Evolutionary conservation across 2,888 invertebrate species (phyloP).

Genomic region (Melitaea athalia): DNA sequence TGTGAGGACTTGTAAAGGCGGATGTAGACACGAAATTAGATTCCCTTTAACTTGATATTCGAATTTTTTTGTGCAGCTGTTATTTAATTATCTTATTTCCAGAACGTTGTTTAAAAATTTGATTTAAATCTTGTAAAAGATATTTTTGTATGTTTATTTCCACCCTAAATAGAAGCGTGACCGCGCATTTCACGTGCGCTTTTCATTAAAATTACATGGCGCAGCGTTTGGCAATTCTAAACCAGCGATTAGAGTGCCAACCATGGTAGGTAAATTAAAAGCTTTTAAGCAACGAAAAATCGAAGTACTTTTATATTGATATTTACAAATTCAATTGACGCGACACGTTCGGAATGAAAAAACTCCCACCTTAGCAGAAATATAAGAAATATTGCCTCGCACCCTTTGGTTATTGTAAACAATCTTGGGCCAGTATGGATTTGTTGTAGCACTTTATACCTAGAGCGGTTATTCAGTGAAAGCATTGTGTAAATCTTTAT

Average conservation of each 20-base stretch:
- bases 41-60: background rate
- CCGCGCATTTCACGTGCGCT: constrained; percentile 20
- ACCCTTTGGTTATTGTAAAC: constrained; percentile 11
- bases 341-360: constrained; percentile 14
- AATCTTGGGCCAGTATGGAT: constrained; percentile 16
- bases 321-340: constrained; percentile 22
- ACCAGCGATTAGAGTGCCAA: constrained; percentile 12
- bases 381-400: constrained; percentile 1
- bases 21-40: background rate
- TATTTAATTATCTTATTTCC: too few relatives aligned
- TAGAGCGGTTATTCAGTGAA: constrained; percentile 23
- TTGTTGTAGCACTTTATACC: constrained; percentile 22
- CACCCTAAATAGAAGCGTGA: constrained; percentile 23
- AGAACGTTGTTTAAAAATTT: too few relatives aligned
- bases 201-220: constrained; percentile 19
- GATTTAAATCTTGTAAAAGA: background rate
- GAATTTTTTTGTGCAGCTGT: background rate
- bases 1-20: background rate
- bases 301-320: constrained; percentile 1
- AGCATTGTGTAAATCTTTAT: constrained; percentile 25
- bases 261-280: constrained; percentile 8
- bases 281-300: constrained; percentile 8
- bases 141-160: constrained; percentile 18
- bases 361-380: constrained; percentile 7
- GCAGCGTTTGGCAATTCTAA: constrained; percentile 10